Evolutionary conservation across 2,113 vertebrate species (phyloP).

Genomic region (Ophthalmolycus amberensis): DNA sequence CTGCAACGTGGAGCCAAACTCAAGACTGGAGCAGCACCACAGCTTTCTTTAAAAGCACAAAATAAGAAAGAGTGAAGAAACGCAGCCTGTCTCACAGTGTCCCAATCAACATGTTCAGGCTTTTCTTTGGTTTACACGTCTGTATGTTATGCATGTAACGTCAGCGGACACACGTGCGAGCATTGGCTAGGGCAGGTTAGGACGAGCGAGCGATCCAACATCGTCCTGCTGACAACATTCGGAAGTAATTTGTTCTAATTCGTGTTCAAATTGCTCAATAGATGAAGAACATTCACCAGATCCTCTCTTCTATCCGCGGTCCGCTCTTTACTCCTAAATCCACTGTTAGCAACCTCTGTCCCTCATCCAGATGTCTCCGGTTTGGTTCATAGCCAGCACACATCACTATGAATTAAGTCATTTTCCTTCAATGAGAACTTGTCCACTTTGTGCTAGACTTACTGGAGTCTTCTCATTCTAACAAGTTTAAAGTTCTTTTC

Average conservation of each 20-base stretch:
- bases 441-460: constrained; percentile 14
- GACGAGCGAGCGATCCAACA: constrained; percentile 43
- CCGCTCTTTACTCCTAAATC: constrained; percentile 9
- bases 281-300: constrained; percentile 69
- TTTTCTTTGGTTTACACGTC: constrained; percentile 36
- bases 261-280: constrained; percentile 63
- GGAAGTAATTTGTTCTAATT: constrained; percentile 80
- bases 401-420: constrained; percentile 17
- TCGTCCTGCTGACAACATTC: constrained; percentile 67
- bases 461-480: constrained; percentile 14
- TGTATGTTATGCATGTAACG: constrained; percentile 32
- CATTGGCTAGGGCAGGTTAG: constrained; percentile 34
- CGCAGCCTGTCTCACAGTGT: neutral
- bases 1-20: constrained; percentile 40
- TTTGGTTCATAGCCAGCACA: constrained; percentile 38
- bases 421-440: neutral
- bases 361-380: constrained; percentile 31
- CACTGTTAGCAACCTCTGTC: constrained; percentile 16
- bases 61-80: constrained; percentile 39
- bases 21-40: constrained; percentile 43
- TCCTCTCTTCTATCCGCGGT: constrained; percentile 13
- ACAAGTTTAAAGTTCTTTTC: neutral
- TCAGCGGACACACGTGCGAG: constrained; percentile 39
- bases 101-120: neutral
- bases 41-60: constrained; percentile 40